These are phyloP conservation scores for Notolepis coatsorum DNA, from an alignment of 2,797 vertebrate species.

Conservation along the genomic window DNA sequence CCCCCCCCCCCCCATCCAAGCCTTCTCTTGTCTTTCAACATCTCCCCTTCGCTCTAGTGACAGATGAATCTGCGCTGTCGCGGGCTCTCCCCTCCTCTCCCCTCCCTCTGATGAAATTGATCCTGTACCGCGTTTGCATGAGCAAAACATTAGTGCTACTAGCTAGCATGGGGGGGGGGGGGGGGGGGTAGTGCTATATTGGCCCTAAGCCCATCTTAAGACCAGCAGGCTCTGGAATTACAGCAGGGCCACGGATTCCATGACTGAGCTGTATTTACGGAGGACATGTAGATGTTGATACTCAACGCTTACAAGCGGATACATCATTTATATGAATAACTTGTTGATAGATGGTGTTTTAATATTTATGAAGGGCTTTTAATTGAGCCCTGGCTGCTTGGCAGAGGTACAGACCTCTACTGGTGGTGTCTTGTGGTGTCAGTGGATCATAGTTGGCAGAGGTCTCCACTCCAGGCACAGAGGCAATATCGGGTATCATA, in stretches of 20 bases:
- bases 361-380: constrained; percentile 76
- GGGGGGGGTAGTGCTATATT: constrained; percentile 73
- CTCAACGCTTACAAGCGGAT: constrained; percentile 68
- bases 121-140: constrained; percentile 55
- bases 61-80: constrained; percentile 59
- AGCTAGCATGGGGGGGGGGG: constrained; percentile 51
- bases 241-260: constrained; percentile 58
- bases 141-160: constrained; percentile 63
- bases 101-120: constrained; percentile 59
- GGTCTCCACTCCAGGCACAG: constrained; percentile 23
- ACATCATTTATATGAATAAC: constrained; percentile 74
- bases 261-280: constrained; percentile 77
- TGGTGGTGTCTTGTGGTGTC: constrained; percentile 37
- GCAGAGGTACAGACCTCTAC: constrained; percentile 46
- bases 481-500: constrained; percentile 37
- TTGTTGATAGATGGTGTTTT: constrained; percentile 69
- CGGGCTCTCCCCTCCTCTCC: constrained; percentile 52
- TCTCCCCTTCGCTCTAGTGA: constrained; percentile 43
- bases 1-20: constrained; percentile 23
- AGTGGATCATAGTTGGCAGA: constrained; percentile 39
- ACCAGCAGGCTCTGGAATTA: constrained; percentile 67
- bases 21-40: constrained; percentile 55
- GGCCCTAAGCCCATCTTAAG: constrained; percentile 57
- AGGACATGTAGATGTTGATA: constrained; percentile 71
- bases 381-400: constrained; percentile 62